Evolutionary conservation across 2,888 invertebrate species (phyloP), one percentile per base, ranked within the genome.

Genomic region (Pristionchus exspectatus): DNA sequence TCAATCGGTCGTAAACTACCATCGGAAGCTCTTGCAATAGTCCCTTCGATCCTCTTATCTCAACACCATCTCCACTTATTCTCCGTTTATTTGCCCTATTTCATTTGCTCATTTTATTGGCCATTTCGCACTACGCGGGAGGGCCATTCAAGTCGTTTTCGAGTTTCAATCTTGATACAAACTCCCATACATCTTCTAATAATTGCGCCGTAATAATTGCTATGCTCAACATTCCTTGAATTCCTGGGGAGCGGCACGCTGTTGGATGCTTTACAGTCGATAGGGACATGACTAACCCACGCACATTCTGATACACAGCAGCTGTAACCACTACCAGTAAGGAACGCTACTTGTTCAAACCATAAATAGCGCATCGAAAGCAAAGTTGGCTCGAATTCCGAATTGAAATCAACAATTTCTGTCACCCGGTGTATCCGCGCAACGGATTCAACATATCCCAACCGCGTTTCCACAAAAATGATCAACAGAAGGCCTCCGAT

Each of bases 41-140:
- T 69, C 27, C 1, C 33, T 5, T 18, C 72, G 16, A 33, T 74
- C 24, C 74, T 38, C 74, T 16, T 74, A 38, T 74, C 74, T 74
- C 21, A 1, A 74, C 74, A 74, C 74, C 21, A 74, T 74, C 74
- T 38, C 27, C 21, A 24, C 74, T 21, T 38, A 38, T 74, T 38
- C 24, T 12, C 66, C 27, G 27, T 9, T 18, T 38, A 38, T 74
- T 74, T 24, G 59, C 24, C 59, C 59, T 16, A 63, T n/a, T 63
- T 9, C 24, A 38, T 74, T 74, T 33, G 38, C 38, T 44, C 7
- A 16, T 38, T 38, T 74, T 7, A 38, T 74, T 74, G 74, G 18
- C 74, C 38, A 38, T 21, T 74, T 74, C 38, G 44, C 38, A 74
- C 74, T 38, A 38, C 74, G 74, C 7, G 74, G 74, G 74, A 74